phyloP scores from a whole-genome alignment of 2,888 invertebrate species.

The Drosophila bunnanda region DNA sequence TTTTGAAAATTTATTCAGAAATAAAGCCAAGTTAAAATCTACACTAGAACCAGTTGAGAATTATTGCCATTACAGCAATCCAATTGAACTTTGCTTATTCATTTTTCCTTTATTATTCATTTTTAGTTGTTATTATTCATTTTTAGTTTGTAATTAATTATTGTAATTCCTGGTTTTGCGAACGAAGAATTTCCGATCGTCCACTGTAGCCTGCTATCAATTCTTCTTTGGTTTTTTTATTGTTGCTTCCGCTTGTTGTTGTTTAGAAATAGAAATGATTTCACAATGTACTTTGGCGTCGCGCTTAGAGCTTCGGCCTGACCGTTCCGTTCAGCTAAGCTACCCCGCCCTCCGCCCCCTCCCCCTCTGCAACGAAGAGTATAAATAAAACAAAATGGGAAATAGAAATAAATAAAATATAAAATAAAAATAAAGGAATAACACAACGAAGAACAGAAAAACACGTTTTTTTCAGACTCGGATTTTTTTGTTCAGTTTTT shows the following conservation, averaged over 20 bases:
- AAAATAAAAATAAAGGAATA: slow-evolving; percentile 37
- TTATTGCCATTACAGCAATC: not conserved
- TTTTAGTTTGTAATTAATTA: slow-evolving; percentile 3
- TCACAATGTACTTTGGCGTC: slow-evolving; percentile 68
- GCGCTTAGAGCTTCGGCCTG: slow-evolving; percentile 33
- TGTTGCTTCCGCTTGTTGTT: slow-evolving; percentile 65
- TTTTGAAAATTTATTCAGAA: not conserved
- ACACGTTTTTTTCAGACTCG: slow-evolving; percentile 60
- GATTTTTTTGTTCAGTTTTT: slow-evolving; percentile 18
- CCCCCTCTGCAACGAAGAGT: slow-evolving; percentile 27
- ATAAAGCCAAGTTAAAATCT: no score
- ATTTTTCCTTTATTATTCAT: no score
- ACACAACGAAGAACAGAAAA: slow-evolving; percentile 32
- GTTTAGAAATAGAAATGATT: slow-evolving; percentile 78
- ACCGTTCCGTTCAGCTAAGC: slow-evolving; percentile 29
- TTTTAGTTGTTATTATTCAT: no score
- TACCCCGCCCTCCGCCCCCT: slow-evolving; percentile 17
- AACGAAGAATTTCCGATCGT: slow-evolving; percentile 11
- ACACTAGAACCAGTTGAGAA: not conserved
- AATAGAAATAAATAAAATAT: slow-evolving; percentile 24
- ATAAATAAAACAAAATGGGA: slow-evolving; percentile 31
- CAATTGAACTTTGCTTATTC: not conserved
- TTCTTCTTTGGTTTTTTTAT: slow-evolving; percentile 34
- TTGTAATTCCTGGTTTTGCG: slow-evolving; percentile 20
- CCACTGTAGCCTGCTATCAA: slow-evolving; percentile 28